Evolutionary conservation across 2,888 invertebrate genomes (phyloP), one percentile per base, ranked within the genome.

Genomic region (Polylopha cassiicola): DNA sequence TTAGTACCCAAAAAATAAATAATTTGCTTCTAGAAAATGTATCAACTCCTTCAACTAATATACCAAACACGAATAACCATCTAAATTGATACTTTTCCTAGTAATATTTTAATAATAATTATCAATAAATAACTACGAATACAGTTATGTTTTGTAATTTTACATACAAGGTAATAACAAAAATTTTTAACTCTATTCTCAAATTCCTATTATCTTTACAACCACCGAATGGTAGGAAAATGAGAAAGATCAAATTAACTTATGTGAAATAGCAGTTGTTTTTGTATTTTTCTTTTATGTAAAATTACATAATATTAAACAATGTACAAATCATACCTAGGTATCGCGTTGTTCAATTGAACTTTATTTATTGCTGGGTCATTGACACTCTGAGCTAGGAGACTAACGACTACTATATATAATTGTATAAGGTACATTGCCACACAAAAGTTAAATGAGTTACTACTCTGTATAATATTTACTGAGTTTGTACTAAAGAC

Each of bases 91-190:
- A 34, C 23, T 20, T 21, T 36, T 41, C 26, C 21, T 23, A 36
- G 30, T 4, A 29, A 15, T 11, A 20, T 14, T 14, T n/a, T n/a
- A 13, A 32, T 26, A 26, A 44, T 23, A 18, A 31, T 24, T 21
- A 30, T 34, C 37, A 33, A 31, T 24, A 24, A 22, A 13, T n/a
- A 18, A 15, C 16, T 28, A 28, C 18, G 13, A 42, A 37, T 44
- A 39, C 20, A 37, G 30, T 29, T 48, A 44, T 13, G 29, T 33
- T 38, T 48, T 43, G 48, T 38, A 43, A 54, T 55, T 54, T 54
- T 54, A 55, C 54, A 45, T 42, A 46, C 18, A 46, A 31, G 15
- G 27, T 32, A 43, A 15, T 32, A 38, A 26, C 16, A 32, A 22
- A 38, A 15, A 44, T 16, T 7, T 6, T 38, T 44, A 44, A 43